phyloP scores from a whole-genome alignment of 2,888 invertebrate genomes.

The Acleris sparsana region DNA sequence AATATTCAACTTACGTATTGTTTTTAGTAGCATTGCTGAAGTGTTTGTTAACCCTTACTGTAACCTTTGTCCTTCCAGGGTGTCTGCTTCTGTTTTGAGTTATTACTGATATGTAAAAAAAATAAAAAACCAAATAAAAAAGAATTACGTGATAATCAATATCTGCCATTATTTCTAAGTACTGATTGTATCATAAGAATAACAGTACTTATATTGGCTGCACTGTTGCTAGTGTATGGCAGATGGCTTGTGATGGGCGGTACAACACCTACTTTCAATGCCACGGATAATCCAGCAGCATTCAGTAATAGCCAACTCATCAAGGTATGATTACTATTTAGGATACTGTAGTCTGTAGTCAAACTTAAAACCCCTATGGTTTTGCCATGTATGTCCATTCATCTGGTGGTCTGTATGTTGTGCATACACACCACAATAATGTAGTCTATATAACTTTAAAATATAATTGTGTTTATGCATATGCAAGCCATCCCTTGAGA shows the following conservation, averaged over 20 bases:
- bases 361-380: neutral
- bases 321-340: conserved; percentile 76
- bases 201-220: conserved; percentile 71
- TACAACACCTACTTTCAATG: conserved; percentile 90
- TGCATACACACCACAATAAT: too few species aligned
- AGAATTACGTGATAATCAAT: conserved; percentile 21
- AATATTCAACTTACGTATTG: too few species aligned
- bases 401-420: too few species aligned
- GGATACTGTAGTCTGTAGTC: neutral
- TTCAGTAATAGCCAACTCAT: conserved; percentile 86
- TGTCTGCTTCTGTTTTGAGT: conserved; percentile 87
- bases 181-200: conserved; percentile 73
- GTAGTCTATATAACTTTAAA: too few species aligned
- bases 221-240: conserved; percentile 82
- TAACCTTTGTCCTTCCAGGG: conserved; percentile 62
- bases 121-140: conserved; percentile 36
- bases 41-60: conserved; percentile 10
- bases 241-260: conserved; percentile 92
- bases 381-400: too few species aligned
- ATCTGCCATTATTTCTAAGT: conserved; percentile 22
- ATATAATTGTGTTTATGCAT: too few species aligned
- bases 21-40: too few species aligned
- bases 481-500: too few species aligned
- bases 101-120: conserved; percentile 60
- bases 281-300: conserved; percentile 96